A percentile compares a stretch with the other conserved stretches of the same genome.
Evolutionary conservation across 2,113 vertebrate genomes (phyloP).

Genomic region (human): GRCh38 chr2:141476001-141476500

Average conservation of each 20-base stretch:
- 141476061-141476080: too few species aligned
- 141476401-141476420: slow-evolving; percentile 37
- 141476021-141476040: too few species aligned
- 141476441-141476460: slow-evolving; percentile 19
- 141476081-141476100: too few species aligned
- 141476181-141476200: too few species aligned
- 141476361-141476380: neutral
- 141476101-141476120: too few species aligned
- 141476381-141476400: neutral
- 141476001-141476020: too few species aligned
- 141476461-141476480: neutral
- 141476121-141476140: too few species aligned
- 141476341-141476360: neutral
- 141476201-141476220: too few species aligned
- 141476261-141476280: neutral
- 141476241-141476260: neutral
- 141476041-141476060: too few species aligned
- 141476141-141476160: too few species aligned
- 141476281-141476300: neutral
- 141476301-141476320: neutral
- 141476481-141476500: slow-evolving; percentile 43
- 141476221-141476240: neutral
- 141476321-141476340: neutral
- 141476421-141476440: slow-evolving; percentile 1
- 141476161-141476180: too few species aligned